Conservation (phyloP, 2,113 vertebrate species). For the Macrotus californicus region DNA sequence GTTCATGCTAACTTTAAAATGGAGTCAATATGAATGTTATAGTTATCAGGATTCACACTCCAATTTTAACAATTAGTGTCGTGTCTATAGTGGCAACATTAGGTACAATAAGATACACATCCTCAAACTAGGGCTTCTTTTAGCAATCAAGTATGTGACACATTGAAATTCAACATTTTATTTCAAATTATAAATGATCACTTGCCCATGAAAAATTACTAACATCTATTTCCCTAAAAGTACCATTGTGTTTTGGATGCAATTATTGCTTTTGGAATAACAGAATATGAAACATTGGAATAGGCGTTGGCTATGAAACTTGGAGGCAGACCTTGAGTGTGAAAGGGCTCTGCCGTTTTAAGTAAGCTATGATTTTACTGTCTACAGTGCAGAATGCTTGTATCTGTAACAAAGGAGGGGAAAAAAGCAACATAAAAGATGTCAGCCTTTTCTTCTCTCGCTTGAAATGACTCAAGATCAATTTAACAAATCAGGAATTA, state of each 20-base stretch:
- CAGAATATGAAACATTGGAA: not conserved
- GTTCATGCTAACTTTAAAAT: not conserved
- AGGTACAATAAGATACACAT: not conserved
- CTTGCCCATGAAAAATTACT: not conserved
- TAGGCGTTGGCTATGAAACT: not conserved
- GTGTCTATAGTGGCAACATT: not conserved
- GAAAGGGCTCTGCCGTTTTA: constrained; percentile 3
- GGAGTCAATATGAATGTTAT: not conserved
- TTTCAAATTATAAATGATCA: constrained; percentile 9
- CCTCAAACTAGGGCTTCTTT: not conserved
- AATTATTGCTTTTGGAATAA: constrained; percentile 14
- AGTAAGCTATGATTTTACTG: not conserved
- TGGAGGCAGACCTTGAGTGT: not conserved
- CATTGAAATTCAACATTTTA: constrained; percentile 7
- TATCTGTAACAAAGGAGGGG: not conserved
- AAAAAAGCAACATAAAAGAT: not conserved
- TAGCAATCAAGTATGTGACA: not conserved
- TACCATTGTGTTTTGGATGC: constrained; percentile 4
- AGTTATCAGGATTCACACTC: not conserved
- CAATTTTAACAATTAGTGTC: not conserved
- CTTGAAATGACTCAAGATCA: not conserved
- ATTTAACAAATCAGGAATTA: not conserved
- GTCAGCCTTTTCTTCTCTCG: not conserved
- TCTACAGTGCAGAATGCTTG: not conserved
- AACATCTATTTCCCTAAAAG: not conserved